Percentiles rank a stretch among this genome's conserved stretches.
These are phyloP conservation scores for Panurus biarmicus DNA, from an alignment of 2,113 vertebrate species.

Conservation along the genomic window DNA sequence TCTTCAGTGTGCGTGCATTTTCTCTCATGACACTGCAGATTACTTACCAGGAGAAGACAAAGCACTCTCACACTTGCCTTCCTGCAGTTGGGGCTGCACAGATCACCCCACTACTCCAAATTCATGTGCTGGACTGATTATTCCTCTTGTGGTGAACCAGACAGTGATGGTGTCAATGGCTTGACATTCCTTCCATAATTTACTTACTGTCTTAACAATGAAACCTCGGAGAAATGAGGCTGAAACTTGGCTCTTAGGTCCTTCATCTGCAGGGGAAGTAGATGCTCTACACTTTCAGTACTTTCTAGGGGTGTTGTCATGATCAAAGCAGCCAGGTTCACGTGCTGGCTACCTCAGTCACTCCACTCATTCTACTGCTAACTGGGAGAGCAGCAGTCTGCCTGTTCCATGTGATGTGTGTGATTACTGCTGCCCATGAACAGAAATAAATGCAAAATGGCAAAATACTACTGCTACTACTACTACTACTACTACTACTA, in stretches of 20 bases:
- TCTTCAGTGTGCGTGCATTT: background rate
- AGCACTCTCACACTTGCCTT: fast-evolving
- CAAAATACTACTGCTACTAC: background rate
- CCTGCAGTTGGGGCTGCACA: background rate
- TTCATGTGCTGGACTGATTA: background rate
- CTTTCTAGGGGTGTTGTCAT: background rate
- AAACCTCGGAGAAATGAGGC: background rate
- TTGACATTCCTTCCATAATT: background rate
- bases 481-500: background rate
- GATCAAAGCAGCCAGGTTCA: background rate
- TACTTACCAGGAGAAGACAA: background rate
- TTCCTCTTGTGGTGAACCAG: background rate
- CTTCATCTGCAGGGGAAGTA: background rate
- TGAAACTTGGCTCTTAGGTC: background rate
- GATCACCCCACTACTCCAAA: background rate
- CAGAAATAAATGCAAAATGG: background rate
- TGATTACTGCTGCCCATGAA: background rate
- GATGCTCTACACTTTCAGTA: background rate
- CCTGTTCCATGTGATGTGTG: background rate
- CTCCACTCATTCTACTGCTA: background rate
- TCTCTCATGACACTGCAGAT: background rate
- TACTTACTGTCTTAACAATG: background rate
- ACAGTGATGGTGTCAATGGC: too few species aligned
- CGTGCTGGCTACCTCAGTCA: background rate
- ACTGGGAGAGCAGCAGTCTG: background rate